Percentiles rank a stretch among this genome's conserved stretches.
Evolutionary conservation across 2,113 vertebrate species (phyloP).

Genomic region (human): DNA sequence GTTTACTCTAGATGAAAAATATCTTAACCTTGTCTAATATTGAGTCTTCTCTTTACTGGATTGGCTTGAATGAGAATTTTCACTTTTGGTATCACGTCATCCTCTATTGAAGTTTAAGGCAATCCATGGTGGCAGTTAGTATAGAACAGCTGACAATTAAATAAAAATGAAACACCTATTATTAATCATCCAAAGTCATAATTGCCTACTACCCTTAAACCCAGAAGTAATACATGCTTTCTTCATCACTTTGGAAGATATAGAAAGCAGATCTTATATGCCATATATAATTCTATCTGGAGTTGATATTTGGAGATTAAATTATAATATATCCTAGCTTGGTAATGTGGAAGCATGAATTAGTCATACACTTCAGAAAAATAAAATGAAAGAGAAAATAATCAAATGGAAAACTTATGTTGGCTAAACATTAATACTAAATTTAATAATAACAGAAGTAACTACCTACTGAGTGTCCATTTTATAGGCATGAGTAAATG

Average conservation of each 20-base stretch:
- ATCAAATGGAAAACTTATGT: not conserved
- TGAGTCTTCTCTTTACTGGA: not conserved
- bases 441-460: not conserved
- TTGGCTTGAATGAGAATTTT: not conserved
- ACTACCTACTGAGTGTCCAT: not conserved
- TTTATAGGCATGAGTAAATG: not conserved
- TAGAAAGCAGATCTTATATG: not conserved
- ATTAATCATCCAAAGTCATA: not conserved
- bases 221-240: not conserved
- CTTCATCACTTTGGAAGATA: not conserved
- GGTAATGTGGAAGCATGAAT: not conserved
- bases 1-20: not conserved
- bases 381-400: conserved; percentile 14
- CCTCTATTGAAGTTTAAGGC: conserved; percentile 14
- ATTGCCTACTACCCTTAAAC: not conserved
- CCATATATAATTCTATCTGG: not conserved
- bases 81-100: not conserved
- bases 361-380: not conserved
- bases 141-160: not conserved
- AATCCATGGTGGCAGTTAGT: not conserved
- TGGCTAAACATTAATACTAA: not conserved
- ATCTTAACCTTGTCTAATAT: not conserved
- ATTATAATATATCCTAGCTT: not conserved
- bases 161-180: not conserved
- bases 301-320: not conserved